phyloP scores from a whole-genome alignment of 35 echinoderm and acorn worm genomes.

The Heliocidaris tuberculata region DNA sequence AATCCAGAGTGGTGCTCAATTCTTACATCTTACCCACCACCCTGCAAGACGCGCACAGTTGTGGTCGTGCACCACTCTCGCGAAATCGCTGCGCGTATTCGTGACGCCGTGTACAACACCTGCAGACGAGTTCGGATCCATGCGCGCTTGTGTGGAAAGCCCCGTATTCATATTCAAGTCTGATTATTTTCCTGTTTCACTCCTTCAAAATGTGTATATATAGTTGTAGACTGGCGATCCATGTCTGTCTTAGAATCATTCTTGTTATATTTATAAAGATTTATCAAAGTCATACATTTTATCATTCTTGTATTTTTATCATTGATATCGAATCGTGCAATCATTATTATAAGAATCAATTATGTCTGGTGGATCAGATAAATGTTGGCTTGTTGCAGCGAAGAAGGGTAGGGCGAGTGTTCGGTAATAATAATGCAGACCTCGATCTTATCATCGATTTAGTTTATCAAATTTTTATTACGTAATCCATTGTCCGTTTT shows the following conservation, averaged over 20 bases:
- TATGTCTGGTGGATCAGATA: not conserved
- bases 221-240: constrained; percentile 23
- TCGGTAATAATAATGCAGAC: not conserved
- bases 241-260: constrained; percentile 19
- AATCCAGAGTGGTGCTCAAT: not conserved
- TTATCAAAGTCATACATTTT: constrained; percentile 17
- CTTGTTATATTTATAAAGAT: constrained; percentile 41
- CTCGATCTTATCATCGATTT: too few relatives aligned
- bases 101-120: not conserved
- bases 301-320: constrained; percentile 36
- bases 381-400: not conserved
- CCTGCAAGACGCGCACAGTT: not conserved
- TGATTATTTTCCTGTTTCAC: not conserved
- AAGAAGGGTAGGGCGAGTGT: not conserved
- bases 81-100: not conserved
- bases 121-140: not conserved
- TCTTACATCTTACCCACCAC: not conserved
- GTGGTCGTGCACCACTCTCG: not conserved
- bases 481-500: too few relatives aligned
- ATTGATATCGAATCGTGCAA: constrained; percentile 26
- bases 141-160: not conserved
- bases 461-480: too few relatives aligned
- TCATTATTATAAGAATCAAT: too few relatives aligned
- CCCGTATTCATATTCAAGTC: not conserved
- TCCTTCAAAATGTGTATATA: not conserved